Percentiles rank a stretch among this genome's conserved stretches.
Evolutionary conservation across 2,113 vertebrate species (phyloP).

Genomic region (Gallinago media): DNA sequence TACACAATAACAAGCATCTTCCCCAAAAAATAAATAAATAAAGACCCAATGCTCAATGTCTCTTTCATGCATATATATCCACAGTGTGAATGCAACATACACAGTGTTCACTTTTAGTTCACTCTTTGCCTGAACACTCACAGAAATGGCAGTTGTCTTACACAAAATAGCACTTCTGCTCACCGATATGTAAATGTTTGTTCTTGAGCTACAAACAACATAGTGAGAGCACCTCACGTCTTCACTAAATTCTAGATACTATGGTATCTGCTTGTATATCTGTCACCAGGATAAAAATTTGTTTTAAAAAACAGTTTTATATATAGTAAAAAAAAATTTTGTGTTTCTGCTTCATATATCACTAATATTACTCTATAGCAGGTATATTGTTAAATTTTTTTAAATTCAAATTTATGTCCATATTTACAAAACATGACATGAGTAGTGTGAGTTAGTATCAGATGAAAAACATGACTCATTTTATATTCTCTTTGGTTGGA

Average conservation of each 20-base stretch:
- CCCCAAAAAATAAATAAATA: too few species aligned
- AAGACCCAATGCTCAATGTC: rapidly evolving
- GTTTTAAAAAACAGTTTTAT: conserved; percentile 3
- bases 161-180: neutral
- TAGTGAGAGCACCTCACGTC: neutral
- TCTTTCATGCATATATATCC: neutral
- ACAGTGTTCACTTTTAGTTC: neutral
- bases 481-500: conserved; percentile 16
- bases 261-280: neutral
- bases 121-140: neutral
- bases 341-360: neutral
- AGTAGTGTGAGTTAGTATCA: neutral
- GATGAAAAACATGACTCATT: neutral
- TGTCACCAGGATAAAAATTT: neutral
- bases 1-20: neutral
- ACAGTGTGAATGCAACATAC: neutral
- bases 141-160: neutral
- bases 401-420: conserved; percentile 35
- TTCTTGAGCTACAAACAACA: neutral
- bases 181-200: neutral
- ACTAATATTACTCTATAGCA: neutral
- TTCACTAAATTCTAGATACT: conserved; percentile 34
- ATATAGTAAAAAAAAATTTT: neutral
- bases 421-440: conserved; percentile 57
- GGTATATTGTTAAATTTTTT: conserved; percentile 14